These are phyloP conservation scores for Austrofundulus limnaeus DNA, from an alignment of 2,113 vertebrate genomes.

Conservation along the genomic window DNA sequence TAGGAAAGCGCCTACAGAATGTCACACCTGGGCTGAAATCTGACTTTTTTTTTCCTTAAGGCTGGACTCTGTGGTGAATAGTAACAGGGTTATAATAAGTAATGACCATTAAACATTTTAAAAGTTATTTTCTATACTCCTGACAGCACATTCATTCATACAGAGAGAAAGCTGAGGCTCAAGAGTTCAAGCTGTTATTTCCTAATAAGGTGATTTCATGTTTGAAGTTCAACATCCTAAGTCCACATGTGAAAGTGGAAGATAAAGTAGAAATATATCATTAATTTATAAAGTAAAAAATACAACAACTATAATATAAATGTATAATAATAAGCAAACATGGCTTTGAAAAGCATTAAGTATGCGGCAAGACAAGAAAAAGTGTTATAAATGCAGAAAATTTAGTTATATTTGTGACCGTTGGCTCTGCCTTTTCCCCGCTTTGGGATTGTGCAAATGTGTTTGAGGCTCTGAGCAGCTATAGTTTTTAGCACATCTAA, in stretches of 20 bases:
- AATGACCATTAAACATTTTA: slow-evolving; percentile 38
- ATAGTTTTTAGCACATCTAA: neutral
- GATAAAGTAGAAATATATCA: neutral
- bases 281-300: neutral
- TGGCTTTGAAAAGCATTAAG: neutral
- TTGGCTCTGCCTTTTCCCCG: slow-evolving; percentile 1
- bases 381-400: too few relatives aligned
- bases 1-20: slow-evolving; percentile 53
- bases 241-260: neutral
- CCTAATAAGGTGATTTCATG: neutral
- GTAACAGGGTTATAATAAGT: slow-evolving; percentile 13
- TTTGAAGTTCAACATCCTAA: neutral
- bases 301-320: neutral
- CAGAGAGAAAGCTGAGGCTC: neutral
- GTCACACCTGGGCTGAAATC: slow-evolving; percentile 52
- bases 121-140: slow-evolving; percentile 24
- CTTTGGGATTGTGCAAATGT: slow-evolving; percentile 2
- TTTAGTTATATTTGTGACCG: neutral
- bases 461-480: neutral
- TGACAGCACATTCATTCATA: slow-evolving; percentile 25
- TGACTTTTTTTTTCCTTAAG: slow-evolving; percentile 19
- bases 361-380: neutral
- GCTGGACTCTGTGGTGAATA: slow-evolving; percentile 25
- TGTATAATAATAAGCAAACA: neutral
- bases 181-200: neutral